Evolutionary conservation across 2,113 vertebrate genomes (phyloP).

Genomic region (Lepisosteus oculatus): DNA sequence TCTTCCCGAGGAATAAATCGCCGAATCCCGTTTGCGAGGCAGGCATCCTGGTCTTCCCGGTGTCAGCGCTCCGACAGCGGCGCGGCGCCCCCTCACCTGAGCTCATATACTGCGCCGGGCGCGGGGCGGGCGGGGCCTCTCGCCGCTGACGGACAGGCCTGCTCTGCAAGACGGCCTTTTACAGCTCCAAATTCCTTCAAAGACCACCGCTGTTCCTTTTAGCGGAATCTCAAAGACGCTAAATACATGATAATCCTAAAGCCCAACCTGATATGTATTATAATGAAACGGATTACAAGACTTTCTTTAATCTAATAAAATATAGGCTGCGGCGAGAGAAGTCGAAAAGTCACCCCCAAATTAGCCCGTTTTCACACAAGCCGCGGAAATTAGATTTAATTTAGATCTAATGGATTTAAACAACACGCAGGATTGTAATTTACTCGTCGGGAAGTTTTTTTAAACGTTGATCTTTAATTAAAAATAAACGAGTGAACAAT

Average conservation of each 20-base stretch:
- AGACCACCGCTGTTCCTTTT: constrained; percentile 71
- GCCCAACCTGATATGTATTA: constrained; percentile 35
- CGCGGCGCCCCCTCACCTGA: neutral
- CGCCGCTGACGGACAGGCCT: constrained; percentile 55
- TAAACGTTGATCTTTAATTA: no score
- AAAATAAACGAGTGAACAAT: no score
- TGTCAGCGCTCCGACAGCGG: constrained; percentile 28
- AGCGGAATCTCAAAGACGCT: constrained; percentile 47
- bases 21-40: constrained; percentile 67
- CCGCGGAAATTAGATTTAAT: no score
- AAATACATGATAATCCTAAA: constrained; percentile 39
- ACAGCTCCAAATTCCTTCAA: constrained; percentile 72
- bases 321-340: no score
- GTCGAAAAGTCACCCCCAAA: no score
- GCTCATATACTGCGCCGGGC: constrained; percentile 47
- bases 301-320: constrained; percentile 13
- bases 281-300: constrained; percentile 28
- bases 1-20: constrained; percentile 63
- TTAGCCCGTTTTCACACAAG: no score
- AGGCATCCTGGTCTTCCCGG: constrained; percentile 57
- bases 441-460: no score
- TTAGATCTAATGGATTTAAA: no score
- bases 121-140: constrained; percentile 15
- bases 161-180: constrained; percentile 62
- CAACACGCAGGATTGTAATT: no score